These are phyloP conservation scores for Dolomedes plantarius DNA, from an alignment of 2,888 invertebrate genomes.

Conservation along the genomic window DNA sequence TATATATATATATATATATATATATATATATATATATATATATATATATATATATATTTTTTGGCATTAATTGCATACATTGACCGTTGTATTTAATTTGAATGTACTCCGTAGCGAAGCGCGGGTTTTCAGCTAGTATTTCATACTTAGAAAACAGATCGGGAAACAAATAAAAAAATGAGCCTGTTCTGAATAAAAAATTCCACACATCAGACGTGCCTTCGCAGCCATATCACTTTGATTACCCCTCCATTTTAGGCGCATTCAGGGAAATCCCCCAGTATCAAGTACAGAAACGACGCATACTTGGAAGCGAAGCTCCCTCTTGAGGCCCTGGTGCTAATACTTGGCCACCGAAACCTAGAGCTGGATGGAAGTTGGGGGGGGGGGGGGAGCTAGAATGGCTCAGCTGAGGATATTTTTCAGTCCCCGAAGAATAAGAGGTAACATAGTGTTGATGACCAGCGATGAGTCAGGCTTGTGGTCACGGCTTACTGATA, in stretches of 20 bases:
- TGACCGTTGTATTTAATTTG: no score
- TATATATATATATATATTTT: no score
- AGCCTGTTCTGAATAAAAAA: background rate
- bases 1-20: no score
- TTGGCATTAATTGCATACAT: no score
- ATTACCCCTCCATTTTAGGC: background rate
- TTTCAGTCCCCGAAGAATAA: constrained; percentile 9
- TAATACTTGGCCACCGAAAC: background rate
- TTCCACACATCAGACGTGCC: background rate
- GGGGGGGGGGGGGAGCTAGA: background rate
- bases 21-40: no score
- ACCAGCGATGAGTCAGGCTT: background rate
- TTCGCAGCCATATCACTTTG: background rate
- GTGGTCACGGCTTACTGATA: constrained; percentile 9
- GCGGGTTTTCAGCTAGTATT: no score
- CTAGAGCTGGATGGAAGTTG: no score
- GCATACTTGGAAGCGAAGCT: background rate
- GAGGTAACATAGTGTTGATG: constrained; percentile 2
- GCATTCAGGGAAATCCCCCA: background rate
- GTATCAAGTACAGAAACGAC: constrained; percentile 3
- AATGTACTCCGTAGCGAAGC: no score
- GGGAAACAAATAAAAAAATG: no score
- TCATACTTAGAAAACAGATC: no score
- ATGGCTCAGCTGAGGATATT: background rate
- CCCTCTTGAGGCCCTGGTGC: constrained; percentile 6